phyloP scores from a whole-genome alignment of 2,113 vertebrate genomes.

The Petrocephalus zakoni region DNA sequence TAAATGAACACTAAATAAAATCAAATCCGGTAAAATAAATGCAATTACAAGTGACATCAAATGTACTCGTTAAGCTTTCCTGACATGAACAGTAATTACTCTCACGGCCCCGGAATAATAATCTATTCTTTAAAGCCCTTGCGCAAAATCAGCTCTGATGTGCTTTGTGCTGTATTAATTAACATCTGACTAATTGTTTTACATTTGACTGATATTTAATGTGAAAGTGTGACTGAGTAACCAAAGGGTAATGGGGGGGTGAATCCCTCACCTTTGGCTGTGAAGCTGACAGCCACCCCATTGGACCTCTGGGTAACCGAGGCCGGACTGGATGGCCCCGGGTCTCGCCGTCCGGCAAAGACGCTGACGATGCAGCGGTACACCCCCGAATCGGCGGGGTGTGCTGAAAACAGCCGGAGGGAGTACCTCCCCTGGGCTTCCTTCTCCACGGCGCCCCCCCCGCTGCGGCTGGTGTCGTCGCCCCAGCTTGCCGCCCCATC shows the following conservation, averaged over 20 bases:
- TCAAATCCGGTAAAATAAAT: background rate
- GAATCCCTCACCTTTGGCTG: constrained; percentile 66
- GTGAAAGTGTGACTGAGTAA: background rate
- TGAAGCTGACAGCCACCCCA: constrained; percentile 67
- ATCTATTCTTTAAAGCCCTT: background rate
- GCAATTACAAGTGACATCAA: background rate
- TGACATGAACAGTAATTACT: background rate
- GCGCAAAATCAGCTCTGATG: background rate
- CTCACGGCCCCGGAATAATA: background rate
- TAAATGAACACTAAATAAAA: background rate
- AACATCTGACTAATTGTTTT: background rate
- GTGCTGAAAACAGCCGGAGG: constrained; percentile 69
- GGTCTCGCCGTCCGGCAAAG: constrained; percentile 58
- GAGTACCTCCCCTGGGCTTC: constrained; percentile 62
- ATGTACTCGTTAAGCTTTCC: background rate
- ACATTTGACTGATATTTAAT: background rate
- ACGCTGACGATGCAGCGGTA: constrained; percentile 74
- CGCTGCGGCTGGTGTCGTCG: constrained; percentile 54
- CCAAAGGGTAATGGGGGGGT: background rate
- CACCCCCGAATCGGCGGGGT: constrained; percentile 64
- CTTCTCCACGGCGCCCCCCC: constrained; percentile 72
- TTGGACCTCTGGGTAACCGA: constrained; percentile 67
- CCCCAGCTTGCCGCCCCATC: constrained; percentile 69
- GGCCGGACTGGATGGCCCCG: constrained; percentile 52
- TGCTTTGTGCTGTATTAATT: background rate